phyloP scores from a whole-genome alignment of 2,888 invertebrate species.

The Belgica antarctica region DNA sequence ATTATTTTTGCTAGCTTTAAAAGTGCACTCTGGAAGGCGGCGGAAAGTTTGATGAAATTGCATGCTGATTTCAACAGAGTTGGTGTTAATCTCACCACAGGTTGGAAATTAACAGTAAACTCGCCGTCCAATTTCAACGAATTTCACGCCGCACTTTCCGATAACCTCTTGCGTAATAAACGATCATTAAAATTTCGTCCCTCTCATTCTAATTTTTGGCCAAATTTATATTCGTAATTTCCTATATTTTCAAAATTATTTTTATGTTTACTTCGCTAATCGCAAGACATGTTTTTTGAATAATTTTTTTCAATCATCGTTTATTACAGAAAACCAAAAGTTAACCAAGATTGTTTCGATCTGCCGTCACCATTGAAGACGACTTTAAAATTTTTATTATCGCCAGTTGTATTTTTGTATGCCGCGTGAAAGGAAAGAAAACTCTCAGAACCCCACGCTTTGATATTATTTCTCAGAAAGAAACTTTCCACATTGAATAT shows the following conservation, averaged over 20 bases:
- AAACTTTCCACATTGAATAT: background rate
- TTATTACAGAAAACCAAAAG: constrained; percentile 44
- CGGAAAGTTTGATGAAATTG: too few species aligned
- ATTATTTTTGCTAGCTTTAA: constrained; percentile 6
- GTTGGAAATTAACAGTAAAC: too few species aligned
- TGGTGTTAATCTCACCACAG: too few species aligned
- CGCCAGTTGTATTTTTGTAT: constrained; percentile 75
- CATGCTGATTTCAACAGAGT: too few species aligned
- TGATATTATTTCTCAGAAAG: background rate
- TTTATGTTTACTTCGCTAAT: constrained; percentile 27
- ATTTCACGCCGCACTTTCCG: background rate
- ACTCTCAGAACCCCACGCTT: background rate
- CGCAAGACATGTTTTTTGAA: constrained; percentile 38
- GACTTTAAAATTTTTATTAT: constrained; percentile 71
- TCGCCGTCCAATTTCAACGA: background rate
- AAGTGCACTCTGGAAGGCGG: too few species aligned
- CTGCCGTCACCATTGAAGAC: constrained; percentile 67
- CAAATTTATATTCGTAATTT: constrained; percentile 46
- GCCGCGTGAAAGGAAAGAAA: too few species aligned
- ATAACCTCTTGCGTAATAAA: constrained; percentile 39
- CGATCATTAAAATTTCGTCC: constrained; percentile 44
- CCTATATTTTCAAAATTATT: constrained; percentile 48
- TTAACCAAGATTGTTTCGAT: constrained; percentile 47
- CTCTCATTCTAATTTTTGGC: constrained; percentile 43
- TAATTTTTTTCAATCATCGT: constrained; percentile 40